phyloP scores from a whole-genome alignment of 2,113 vertebrate species.

The Nyctereutes procyonoides region DNA sequence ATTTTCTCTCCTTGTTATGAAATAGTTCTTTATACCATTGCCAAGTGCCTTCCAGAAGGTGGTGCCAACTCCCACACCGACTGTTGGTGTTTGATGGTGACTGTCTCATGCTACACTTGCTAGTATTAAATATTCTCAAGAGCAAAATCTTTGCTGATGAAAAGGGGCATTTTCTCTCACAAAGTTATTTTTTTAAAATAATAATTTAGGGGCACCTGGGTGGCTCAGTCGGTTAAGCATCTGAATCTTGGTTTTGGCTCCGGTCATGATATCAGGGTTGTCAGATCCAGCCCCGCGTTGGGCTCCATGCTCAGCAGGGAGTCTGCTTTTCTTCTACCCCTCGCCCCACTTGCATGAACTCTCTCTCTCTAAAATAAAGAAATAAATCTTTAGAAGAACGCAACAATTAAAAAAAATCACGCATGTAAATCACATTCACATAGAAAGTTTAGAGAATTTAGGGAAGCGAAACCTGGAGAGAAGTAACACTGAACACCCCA shows the following conservation, averaged over 20 bases:
- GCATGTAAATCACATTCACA: neutral
- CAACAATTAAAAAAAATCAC: neutral
- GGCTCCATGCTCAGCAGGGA: neutral
- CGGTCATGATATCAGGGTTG: neutral
- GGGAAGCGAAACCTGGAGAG: neutral
- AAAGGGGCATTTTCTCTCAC: neutral
- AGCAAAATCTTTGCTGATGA: neutral
- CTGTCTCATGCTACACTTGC: rapidly evolving
- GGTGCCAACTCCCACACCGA: rapidly evolving
- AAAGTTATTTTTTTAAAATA: neutral
- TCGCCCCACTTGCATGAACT: neutral
- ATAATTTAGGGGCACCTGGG: neutral
- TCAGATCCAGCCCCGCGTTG: neutral
- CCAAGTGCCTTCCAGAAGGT: neutral
- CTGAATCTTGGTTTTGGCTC: neutral
- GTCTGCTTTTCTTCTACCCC: neutral
- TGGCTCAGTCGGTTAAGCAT: neutral
- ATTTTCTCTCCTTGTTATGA: neutral
- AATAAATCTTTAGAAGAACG: neutral
- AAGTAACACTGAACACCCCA: neutral
- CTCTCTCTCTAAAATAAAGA: neutral
- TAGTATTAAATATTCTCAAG: neutral
- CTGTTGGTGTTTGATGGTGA: rapidly evolving
- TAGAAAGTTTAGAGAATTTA: neutral
- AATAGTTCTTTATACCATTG: neutral